These are phyloP conservation scores for Ormia ochracea DNA, from an alignment of 2,888 invertebrate genomes.

Conservation along the genomic window DNA sequence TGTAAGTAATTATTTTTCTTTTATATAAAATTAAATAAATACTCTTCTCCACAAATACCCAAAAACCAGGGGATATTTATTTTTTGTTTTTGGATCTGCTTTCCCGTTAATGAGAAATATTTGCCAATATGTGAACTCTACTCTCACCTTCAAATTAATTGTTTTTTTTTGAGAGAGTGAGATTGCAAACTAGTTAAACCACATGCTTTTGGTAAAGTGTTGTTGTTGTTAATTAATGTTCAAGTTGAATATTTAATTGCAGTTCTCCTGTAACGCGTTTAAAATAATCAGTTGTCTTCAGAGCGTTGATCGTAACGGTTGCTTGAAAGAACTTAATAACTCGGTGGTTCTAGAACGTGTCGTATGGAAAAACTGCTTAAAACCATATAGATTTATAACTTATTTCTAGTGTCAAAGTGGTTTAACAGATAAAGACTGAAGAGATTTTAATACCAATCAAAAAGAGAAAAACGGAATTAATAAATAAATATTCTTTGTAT, in stretches of 20 bases:
- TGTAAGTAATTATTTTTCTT: no score
- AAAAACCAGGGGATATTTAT: no score
- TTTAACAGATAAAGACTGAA: background rate
- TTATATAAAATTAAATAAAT: no score
- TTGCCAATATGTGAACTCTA: no score
- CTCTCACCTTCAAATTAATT: background rate
- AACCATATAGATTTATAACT: slow-evolving; percentile 4
- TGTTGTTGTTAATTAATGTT: slow-evolving; percentile 8
- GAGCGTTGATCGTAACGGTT: slow-evolving; percentile 55
- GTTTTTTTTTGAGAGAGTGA: slow-evolving; percentile 1
- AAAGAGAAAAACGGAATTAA: background rate
- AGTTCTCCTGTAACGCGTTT: background rate
- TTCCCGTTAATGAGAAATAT: no score
- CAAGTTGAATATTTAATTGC: slow-evolving; percentile 27
- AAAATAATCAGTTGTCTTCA: slow-evolving; percentile 51
- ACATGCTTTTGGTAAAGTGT: slow-evolving; percentile 26
- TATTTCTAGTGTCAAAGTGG: background rate
- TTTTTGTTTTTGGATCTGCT: no score
- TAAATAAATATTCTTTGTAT: slow-evolving; percentile 19
- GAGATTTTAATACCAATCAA: background rate
- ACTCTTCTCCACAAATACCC: no score
- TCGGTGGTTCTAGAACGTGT: background rate
- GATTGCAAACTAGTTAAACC: slow-evolving; percentile 42
- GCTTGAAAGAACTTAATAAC: slow-evolving; percentile 4
- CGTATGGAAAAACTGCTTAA: background rate